Evolutionary conservation across 2,113 vertebrate genomes (phyloP).

Genomic region (Brachypteracias leptosomus): DNA sequence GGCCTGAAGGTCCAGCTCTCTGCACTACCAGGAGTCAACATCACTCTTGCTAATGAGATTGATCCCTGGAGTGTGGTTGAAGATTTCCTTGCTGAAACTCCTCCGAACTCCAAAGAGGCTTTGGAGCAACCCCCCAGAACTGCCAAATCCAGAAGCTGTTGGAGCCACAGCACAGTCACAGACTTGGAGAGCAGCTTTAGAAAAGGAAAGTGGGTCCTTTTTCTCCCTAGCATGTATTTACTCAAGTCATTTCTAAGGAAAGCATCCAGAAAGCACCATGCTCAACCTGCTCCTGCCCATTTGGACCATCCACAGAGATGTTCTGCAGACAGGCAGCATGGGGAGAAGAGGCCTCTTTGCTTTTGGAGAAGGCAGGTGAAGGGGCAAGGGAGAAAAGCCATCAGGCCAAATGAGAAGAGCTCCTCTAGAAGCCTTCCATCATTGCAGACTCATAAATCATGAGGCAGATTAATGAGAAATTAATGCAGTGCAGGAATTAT

Average conservation of each 20-base stretch:
- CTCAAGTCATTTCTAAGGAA: background rate
- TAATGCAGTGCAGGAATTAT: slow-evolving; percentile 59
- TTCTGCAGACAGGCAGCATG: background rate
- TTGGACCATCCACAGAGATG: background rate
- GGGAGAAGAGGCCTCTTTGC: background rate
- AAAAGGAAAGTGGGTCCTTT: background rate
- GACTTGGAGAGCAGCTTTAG: background rate
- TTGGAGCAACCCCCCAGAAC: background rate
- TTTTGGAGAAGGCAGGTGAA: background rate
- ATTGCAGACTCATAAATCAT: slow-evolving; percentile 56
- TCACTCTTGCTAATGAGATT: background rate
- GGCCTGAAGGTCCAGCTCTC: background rate
- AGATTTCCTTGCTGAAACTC: background rate
- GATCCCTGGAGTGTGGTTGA: background rate
- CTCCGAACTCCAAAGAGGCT: background rate
- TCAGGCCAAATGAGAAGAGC: background rate
- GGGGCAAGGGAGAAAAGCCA: background rate
- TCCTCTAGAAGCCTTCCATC: slow-evolving; percentile 39
- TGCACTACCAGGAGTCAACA: background rate
- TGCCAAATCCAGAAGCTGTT: background rate
- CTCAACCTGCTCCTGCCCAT: background rate
- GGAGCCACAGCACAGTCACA: background rate
- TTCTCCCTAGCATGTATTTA: background rate
- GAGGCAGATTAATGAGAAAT: slow-evolving; percentile 62
- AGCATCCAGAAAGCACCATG: background rate